phyloP scores from a whole-genome alignment of 2,888 invertebrate genomes.

The Troides aeacus region DNA sequence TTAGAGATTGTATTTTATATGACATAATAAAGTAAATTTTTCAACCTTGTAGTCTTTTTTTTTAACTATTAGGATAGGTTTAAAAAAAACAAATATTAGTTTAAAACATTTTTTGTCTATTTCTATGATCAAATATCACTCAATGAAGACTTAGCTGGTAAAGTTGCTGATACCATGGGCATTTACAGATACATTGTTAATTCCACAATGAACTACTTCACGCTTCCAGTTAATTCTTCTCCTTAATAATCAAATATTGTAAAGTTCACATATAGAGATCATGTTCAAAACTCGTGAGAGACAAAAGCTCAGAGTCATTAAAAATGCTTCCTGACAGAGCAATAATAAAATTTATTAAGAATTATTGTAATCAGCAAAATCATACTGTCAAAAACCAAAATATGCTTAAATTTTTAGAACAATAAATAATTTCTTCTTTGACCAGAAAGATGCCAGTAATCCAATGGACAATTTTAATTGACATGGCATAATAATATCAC shows the following conservation, averaged over 20 bases:
- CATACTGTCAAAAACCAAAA: constrained; percentile 59
- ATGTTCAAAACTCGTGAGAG: constrained; percentile 57
- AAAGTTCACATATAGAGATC: constrained; percentile 72
- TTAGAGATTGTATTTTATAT: constrained; percentile 40
- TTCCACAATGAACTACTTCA: constrained; percentile 36
- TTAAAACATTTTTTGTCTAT: constrained; percentile 72
- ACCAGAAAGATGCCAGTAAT: constrained; percentile 72
- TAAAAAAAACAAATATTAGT: constrained; percentile 46
- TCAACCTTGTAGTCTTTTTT: constrained; percentile 46
- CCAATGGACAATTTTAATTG: constrained; percentile 76
- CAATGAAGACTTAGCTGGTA: constrained; percentile 59
- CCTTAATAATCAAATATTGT: constrained; percentile 57
- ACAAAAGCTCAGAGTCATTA: constrained; percentile 55
- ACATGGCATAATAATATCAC: constrained; percentile 75
- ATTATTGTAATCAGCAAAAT: constrained; percentile 39
- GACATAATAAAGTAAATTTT: constrained; percentile 32
- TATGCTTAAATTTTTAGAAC: constrained; percentile 63
- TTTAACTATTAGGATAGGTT: constrained; percentile 38
- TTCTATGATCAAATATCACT: constrained; percentile 64
- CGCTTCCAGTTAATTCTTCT: constrained; percentile 60
- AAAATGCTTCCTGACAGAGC: constrained; percentile 40
- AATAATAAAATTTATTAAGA: constrained; percentile 36
- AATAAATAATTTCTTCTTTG: constrained; percentile 72
- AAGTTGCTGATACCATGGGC: constrained; percentile 29
- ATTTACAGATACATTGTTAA: constrained; percentile 35